Percentiles rank a stretch among this genome's conserved stretches.
Evolutionary conservation across 2,797 vertebrate genomes (phyloP).

Genomic region (Nannoperca obscura): DNA sequence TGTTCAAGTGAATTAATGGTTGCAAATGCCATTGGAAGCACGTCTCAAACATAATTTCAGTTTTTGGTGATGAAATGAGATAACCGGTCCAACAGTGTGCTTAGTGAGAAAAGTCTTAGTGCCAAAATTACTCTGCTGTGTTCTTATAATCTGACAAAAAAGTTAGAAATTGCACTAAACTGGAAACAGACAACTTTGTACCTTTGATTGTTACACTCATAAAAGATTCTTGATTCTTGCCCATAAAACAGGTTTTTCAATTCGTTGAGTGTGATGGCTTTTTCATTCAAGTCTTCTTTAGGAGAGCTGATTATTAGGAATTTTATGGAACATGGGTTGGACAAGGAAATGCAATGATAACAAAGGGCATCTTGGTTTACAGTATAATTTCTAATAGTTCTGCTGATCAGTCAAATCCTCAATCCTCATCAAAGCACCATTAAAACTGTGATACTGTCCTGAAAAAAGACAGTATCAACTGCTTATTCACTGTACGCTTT

Average conservation of each 20-base stretch:
- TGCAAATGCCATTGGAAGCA: conserved; percentile 18
- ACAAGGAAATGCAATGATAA: neutral
- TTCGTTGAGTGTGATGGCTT: conserved; percentile 3
- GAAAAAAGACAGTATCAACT: neutral
- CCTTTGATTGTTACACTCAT: conserved; percentile 17
- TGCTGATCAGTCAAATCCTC: neutral
- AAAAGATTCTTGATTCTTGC: too few relatives aligned
- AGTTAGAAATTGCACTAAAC: neutral
- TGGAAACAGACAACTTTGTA: conserved; percentile 15
- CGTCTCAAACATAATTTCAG: conserved; percentile 32
- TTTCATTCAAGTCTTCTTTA: conserved; percentile 2
- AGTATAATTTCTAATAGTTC: neutral
- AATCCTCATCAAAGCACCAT: neutral
- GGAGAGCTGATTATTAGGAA: conserved; percentile 1
- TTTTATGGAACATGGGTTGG: neutral
- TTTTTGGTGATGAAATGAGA: conserved; percentile 43
- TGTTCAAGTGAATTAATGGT: conserved; percentile 48
- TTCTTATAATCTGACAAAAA: conserved; percentile 25
- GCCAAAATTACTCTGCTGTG: conserved; percentile 1
- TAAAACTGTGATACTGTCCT: neutral
- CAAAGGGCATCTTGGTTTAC: neutral
- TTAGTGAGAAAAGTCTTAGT: conserved; percentile 6
- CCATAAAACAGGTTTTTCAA: conserved; percentile 28
- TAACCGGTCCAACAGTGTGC: conserved; percentile 21
- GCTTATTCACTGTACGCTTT: neutral